Evolutionary conservation across 1,140 invertebrate genomes (phyloP).

Genomic region (Drosophila arizonae): DNA sequence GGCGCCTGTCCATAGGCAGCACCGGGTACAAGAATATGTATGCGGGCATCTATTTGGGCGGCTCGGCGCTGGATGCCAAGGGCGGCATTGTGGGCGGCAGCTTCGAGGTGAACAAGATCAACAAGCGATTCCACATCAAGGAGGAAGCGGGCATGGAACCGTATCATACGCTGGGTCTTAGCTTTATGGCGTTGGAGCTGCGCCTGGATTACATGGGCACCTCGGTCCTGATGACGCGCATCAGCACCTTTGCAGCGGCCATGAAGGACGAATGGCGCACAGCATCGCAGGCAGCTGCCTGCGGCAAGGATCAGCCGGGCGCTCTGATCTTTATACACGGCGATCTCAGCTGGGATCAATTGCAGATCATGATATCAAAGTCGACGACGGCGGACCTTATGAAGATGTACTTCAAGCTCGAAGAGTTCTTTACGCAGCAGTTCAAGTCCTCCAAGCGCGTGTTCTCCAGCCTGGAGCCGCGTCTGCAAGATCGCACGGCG

Average conservation of each 20-base stretch:
- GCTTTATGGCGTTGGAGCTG: slow-evolving; percentile 92
- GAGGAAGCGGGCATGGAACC: slow-evolving; percentile 95
- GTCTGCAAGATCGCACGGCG: slow-evolving; percentile 83
- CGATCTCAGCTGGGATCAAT: slow-evolving; percentile 94
- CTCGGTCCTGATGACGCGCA: slow-evolving; percentile 94
- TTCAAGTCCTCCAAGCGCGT: slow-evolving; percentile 96
- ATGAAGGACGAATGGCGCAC: slow-evolving; percentile 93
- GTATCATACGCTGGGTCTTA: slow-evolving; percentile 93
- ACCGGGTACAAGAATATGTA: slow-evolving; percentile 97
- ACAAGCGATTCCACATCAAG: slow-evolving; percentile 93
- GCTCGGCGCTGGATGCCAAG: slow-evolving; percentile 96
- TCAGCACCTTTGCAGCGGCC: slow-evolving; percentile 91
- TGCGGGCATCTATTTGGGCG: slow-evolving; percentile 93
- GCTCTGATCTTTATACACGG: slow-evolving; percentile 97
- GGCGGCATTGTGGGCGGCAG: slow-evolving; percentile 98
- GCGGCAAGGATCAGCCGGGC: slow-evolving; percentile 55
- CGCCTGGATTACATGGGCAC: slow-evolving; percentile 98
- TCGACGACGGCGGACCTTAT: slow-evolving; percentile 97
- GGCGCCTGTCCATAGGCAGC: slow-evolving; percentile 95
- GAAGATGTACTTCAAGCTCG: slow-evolving; percentile 97
- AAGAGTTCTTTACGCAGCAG: slow-evolving; percentile 98
- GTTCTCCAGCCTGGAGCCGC: slow-evolving; percentile 90
- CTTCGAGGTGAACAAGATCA: slow-evolving; percentile 94
- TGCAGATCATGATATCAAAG: slow-evolving; percentile 96
- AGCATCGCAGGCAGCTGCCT: slow-evolving; percentile 72